These are phyloP conservation scores for Cyrtodaria siliqua DNA, from an alignment of 2,888 invertebrate species.

Conservation along the genomic window DNA sequence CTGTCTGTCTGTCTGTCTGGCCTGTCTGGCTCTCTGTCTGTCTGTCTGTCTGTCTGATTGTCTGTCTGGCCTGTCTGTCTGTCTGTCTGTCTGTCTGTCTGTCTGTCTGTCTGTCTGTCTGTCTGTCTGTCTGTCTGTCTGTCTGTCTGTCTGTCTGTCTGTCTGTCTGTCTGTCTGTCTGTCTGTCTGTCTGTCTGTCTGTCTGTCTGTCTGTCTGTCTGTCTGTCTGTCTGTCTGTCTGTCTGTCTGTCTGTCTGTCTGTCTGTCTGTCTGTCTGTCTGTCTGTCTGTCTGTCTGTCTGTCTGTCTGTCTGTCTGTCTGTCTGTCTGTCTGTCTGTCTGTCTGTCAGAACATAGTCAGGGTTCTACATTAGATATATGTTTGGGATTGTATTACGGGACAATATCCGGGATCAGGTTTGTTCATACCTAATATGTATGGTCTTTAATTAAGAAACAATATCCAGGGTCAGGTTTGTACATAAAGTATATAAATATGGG, in stretches of 20 bases:
- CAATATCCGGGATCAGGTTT: too few relatives aligned
- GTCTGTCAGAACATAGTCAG: too few relatives aligned
- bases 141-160: conserved; percentile 6
- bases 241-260: conserved; percentile 30
- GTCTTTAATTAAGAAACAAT: too few relatives aligned
- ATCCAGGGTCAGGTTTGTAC: too few relatives aligned
- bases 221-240: conserved; percentile 27
- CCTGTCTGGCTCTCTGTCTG: too few relatives aligned
- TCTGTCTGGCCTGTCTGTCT: too few relatives aligned
- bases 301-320: conserved; percentile 28
- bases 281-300: conserved; percentile 25
- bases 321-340: conserved; percentile 9
- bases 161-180: conserved; percentile 21
- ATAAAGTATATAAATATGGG: too few relatives aligned
- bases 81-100: conserved; percentile 7
- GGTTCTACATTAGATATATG: too few relatives aligned
- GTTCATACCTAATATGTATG: too few relatives aligned
- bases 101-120: conserved; percentile 2
- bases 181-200: conserved; percentile 23
- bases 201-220: conserved; percentile 25
- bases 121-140: not conserved
- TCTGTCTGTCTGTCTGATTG: too few relatives aligned
- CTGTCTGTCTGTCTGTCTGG: too few relatives aligned
- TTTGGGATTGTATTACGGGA: too few relatives aligned
- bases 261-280: conserved; percentile 25